Evolutionary conservation across 1,140 invertebrate species (phyloP), one percentile per base, ranked within the genome.

Genomic region (Nephila pilipes): DNA sequence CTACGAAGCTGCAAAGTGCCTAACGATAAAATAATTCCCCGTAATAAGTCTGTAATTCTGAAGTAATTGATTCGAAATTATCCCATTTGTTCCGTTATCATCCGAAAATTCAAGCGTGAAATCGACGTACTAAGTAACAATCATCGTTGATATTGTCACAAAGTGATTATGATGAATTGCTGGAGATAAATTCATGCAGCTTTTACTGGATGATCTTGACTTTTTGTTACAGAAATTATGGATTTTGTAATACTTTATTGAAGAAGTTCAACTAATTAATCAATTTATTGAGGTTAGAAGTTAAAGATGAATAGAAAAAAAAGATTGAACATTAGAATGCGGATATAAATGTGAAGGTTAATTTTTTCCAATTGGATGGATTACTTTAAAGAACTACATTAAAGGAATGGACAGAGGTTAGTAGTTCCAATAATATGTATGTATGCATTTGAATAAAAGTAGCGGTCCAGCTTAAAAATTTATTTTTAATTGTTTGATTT

Each of bases 11-110:
- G 6, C 32, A 81, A 1, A 25, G 20, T 25, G 10, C 18, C 16
- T 38, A 87, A 38, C 14, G 85, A 60, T 29, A 46, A 87, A 58
- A 36, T 89, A 55, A 89, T 79, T 89, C 85, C 29, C 4, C 12
- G n/a, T 18, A 89, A 75, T 79, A 89, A 89, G 14, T 38, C 25
- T 29, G 20, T 32, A 2, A 55, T 29, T 79, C 32, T 60, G 85
- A 63, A 87, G 55, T 87, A 75, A 89, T 79, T 89, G 65, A 89
- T 89, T 89, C 38, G 10, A 89, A 89, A 75, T 75, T 22, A 54
- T 89, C 60, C 55, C 63, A 55, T 89, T 89, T 75, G 20, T 38
- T 25, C 36, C 29, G 36, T 75, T 89, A 75, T 75, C n/a, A 38
- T 54, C 65, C 55, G 87, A 5, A 12, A 12, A 12, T 8, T 18